Evolutionary conservation across 2,113 vertebrate genomes (phyloP).

Genomic region (Podocnemis expansa): DNA sequence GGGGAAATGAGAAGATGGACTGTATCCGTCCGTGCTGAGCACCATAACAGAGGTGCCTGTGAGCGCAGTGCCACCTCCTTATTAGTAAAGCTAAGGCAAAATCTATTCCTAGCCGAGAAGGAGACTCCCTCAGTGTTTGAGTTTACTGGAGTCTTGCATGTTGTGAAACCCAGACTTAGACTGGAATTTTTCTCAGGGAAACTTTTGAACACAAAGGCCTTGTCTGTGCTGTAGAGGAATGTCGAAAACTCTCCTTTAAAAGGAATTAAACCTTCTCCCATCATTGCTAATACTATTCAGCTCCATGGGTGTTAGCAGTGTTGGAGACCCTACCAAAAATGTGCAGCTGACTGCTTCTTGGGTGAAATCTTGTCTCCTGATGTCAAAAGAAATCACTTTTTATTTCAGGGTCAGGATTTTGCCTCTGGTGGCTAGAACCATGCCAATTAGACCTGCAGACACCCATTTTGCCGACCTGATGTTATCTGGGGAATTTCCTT

Average conservation of each 20-base stretch:
- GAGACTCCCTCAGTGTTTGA: not conserved
- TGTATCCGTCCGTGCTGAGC: fast-evolving
- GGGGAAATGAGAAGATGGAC: not conserved
- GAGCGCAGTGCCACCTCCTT: fast-evolving
- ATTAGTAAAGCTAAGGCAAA: fast-evolving
- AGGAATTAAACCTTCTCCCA: not conserved
- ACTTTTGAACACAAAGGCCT: not conserved
- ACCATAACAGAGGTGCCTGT: not conserved
- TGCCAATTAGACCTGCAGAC: not conserved
- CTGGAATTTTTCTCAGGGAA: not conserved
- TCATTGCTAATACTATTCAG: not conserved
- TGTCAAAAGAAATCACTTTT: too few species aligned
- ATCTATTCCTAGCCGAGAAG: not conserved
- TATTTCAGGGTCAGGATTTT: too few species aligned
- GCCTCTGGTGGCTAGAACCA: too few species aligned
- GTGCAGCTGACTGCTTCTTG: too few species aligned
- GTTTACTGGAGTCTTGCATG: not conserved
- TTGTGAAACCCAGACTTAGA: not conserved
- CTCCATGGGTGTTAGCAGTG: too few species aligned
- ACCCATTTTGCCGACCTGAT: not conserved
- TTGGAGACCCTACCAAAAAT: not conserved
- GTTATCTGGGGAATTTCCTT: not conserved
- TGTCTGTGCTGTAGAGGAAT: not conserved
- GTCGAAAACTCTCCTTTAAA: not conserved
- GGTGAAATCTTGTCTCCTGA: too few species aligned